Base-by-base conservation (phyloP, 2,888 invertebrate genomes). In the Andrena chrysosceles region DNA sequence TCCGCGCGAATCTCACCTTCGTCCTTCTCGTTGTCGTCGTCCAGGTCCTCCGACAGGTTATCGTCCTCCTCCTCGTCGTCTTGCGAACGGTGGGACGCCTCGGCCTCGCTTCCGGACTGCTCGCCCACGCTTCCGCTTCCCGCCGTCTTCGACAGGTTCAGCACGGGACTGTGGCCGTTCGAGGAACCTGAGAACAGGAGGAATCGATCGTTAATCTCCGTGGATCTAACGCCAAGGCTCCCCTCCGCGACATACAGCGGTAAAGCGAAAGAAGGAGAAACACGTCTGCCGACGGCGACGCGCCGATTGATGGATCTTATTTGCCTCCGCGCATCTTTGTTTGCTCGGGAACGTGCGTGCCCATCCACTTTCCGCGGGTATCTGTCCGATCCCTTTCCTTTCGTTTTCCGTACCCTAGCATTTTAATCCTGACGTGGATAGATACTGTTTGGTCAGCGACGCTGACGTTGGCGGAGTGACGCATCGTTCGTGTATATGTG, bases 141-240 rank as follows among this genome's bases (percentile, higher is more conserved):
- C 72, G 97, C 98, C 77, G 97, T 97, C 95, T 98, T 98, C 74
- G 98, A 98, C 79, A 98, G 95, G 95, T 98, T 98, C 91, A 98
- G 95, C 88, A 98, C 98, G 84, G 98, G 98, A 96, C 98, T 98
- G 95, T 98, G 98, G 74, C 97, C 97, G 91, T 97, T 97, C 86
- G 98, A 97, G 82, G 98, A 98, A 89, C 97, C 97, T 97, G 95
- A 23, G 33, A 35, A 56, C 56, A 59, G 0, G 4, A 33, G 29
- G 20, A 16, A 20, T 16, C 16, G 6, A 29, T 48, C 8, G 2
- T 56, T 8, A 48, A 54, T 35, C 54, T 4, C 33, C 54, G 33
- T 26, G 59, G 35, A 35, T 56, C 59, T 13, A 1, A 26, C 29
- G 23, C 23, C 26, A 10, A 4, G 42, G 1, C 13, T 42, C 5